phyloP scores from a whole-genome alignment of 2,113 vertebrate species.

The Perca fluviatilis region DNA sequence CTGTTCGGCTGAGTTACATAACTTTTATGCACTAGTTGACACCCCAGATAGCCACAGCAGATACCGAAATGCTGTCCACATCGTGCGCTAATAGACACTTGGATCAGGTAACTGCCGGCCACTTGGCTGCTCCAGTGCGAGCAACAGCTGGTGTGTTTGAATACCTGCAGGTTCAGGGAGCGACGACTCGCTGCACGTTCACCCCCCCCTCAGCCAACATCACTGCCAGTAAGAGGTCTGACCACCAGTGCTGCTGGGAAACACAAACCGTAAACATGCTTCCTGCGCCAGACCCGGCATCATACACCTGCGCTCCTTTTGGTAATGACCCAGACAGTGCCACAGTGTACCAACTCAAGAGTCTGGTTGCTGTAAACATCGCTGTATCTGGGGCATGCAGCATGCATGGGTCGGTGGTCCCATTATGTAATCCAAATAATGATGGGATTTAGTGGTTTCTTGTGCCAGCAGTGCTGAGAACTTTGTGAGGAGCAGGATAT shows the following conservation, averaged over 20 bases:
- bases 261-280: conserved; percentile 59
- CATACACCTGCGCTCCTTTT: conserved; percentile 50
- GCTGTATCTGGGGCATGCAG: conserved; percentile 53
- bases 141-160: conserved; percentile 60
- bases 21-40: conserved; percentile 74
- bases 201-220: conserved; percentile 44
- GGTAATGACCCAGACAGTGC: conserved; percentile 35
- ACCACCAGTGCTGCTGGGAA: conserved; percentile 69
- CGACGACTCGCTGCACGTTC: conserved; percentile 58
- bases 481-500: conserved; percentile 38
- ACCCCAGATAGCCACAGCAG: conserved; percentile 34
- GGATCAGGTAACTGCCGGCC: conserved; percentile 38
- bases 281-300: conserved; percentile 7
- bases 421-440: conserved; percentile 72
- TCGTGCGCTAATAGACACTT: conserved; percentile 46
- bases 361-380: conserved; percentile 45
- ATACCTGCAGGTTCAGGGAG: conserved; percentile 52
- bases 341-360: conserved; percentile 7
- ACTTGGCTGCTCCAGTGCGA: conserved; percentile 31
- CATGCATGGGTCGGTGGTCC: conserved; percentile 67
- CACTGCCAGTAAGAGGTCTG: conserved; percentile 68
- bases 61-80: conserved; percentile 41
- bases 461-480: conserved; percentile 42
- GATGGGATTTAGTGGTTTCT: conserved; percentile 55
- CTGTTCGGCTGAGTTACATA: conserved; percentile 76